Evolutionary conservation across 2,797 vertebrate species (phyloP).

Genomic region (Sandelia bainsii): DNA sequence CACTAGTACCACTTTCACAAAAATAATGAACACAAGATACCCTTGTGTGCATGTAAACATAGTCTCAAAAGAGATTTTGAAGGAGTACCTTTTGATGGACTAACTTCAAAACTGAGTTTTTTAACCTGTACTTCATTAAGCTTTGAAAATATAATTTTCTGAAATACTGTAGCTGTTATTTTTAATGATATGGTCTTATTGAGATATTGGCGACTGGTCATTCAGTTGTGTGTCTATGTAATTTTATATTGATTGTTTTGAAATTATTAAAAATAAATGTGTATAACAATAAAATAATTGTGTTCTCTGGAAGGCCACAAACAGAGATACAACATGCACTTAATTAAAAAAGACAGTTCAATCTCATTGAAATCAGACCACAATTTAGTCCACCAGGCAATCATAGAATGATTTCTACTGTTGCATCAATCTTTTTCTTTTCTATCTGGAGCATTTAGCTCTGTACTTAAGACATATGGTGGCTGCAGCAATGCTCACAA

Average conservation of each 20-base stretch:
- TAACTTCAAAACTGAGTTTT: not conserved
- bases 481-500: not conserved
- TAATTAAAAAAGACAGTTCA: not conserved
- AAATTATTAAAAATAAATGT: not conserved
- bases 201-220: slow-evolving; percentile 20
- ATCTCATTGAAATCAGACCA: not conserved
- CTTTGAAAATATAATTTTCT: too few relatives aligned
- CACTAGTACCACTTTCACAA: not conserved
- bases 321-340: not conserved
- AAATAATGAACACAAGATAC: not conserved
- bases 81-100: not conserved
- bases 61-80: not conserved
- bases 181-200: slow-evolving; percentile 25
- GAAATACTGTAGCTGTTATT: slow-evolving; percentile 7
- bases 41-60: not conserved
- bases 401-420: slow-evolving; percentile 1
- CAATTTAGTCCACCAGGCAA: not conserved
- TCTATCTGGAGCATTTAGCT: not conserved
- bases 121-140: not conserved
- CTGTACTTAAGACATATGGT: too few relatives aligned
- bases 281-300: too few relatives aligned
- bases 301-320: not conserved
- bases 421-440: not conserved
- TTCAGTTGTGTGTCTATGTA: not conserved
- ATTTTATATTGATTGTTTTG: slow-evolving; percentile 15